Conservation (phyloP, 2,113 vertebrate genomes). For the Siniperca chuatsi region DNA sequence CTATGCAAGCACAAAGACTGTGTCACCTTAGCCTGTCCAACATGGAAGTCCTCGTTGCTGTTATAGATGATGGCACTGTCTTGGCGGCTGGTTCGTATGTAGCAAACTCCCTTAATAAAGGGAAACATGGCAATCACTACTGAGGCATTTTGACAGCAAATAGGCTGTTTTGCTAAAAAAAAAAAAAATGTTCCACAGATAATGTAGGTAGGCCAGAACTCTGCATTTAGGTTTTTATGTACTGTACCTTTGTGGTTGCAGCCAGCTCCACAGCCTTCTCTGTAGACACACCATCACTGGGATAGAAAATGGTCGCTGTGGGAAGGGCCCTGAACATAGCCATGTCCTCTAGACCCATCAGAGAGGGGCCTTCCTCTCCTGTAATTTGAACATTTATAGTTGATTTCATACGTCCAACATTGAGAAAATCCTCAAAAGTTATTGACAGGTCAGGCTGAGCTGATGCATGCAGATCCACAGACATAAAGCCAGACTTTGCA, state of each 20-base stretch:
- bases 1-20: neutral
- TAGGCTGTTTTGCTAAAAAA: neutral
- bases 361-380: constrained; percentile 96
- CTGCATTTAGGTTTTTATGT: neutral
- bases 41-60: constrained; percentile 93
- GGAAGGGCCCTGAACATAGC: constrained; percentile 92
- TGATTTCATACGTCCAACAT: neutral
- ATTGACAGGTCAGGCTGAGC: constrained; percentile 35
- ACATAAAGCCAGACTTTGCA: constrained; percentile 63
- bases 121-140: constrained; percentile 11
- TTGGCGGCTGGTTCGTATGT: constrained; percentile 95
- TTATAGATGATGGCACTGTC: constrained; percentile 92
- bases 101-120: constrained; percentile 90
- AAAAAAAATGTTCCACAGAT: neutral
- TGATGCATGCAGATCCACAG: constrained; percentile 61
- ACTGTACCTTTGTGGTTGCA: constrained; percentile 90
- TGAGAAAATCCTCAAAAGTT: constrained; percentile 11
- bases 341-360: constrained; percentile 95
- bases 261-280: constrained; percentile 96
- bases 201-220: neutral
- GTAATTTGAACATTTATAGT: constrained; percentile 37
- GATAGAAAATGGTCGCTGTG: constrained; percentile 92
- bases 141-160: neutral
- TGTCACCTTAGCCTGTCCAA: constrained; percentile 92
- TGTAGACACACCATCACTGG: constrained; percentile 92